A percentile compares a stretch with the other conserved stretches of the same genome.
phyloP scores from a whole-genome alignment of 2,797 vertebrate genomes.

The Tympanoctomys barrerae region DNA sequence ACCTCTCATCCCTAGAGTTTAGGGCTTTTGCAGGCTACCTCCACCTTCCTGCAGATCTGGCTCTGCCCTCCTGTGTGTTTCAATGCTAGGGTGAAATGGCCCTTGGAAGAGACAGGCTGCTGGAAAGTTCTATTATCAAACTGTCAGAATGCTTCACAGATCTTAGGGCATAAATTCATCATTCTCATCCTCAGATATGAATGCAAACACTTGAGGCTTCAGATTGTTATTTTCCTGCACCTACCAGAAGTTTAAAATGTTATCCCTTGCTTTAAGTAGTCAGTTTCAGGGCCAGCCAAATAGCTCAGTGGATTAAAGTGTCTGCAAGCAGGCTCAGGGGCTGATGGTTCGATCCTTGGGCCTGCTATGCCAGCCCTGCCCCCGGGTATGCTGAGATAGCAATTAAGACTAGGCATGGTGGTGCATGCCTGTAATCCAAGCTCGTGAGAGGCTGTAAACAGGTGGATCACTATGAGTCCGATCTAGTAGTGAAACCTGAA shows the following conservation, averaged over 20 bases:
- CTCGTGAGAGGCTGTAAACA: no score
- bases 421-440: no score
- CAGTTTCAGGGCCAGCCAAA: neutral
- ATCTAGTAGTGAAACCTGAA: no score
- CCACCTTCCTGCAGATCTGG: neutral
- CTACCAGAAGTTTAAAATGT: neutral
- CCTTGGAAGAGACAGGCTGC: neutral
- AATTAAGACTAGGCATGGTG: no score
- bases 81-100: neutral
- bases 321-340: no score
- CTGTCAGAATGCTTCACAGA: neutral
- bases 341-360: no score
- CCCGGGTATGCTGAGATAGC: no score
- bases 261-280: neutral
- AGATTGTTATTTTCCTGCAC: neutral
- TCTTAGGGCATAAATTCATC: neutral
- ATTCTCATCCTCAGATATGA: neutral
- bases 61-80: neutral
- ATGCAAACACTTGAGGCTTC: neutral
- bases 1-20: neutral
- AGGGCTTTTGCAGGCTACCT: accelerated
- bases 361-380: no score
- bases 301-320: no score
- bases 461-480: no score
- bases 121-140: neutral